Evolutionary conservation across 2,888 invertebrate species (phyloP), one percentile per base, ranked within the genome.

Genomic region (Caenorhabditis plicata): DNA sequence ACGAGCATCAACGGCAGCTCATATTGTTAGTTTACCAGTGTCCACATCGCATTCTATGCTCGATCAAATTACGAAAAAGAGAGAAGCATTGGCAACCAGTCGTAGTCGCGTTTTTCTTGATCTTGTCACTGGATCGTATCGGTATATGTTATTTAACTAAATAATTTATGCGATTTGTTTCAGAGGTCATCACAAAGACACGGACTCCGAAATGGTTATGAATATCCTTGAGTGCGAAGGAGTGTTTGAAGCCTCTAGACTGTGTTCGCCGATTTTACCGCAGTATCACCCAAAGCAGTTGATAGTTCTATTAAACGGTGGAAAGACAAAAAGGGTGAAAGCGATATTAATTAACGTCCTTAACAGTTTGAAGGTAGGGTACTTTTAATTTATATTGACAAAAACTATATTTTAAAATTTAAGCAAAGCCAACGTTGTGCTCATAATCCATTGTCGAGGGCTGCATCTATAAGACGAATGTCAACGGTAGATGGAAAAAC

Each of bases 251-350:
- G 95, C 96, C 0, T 92, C 94, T 4, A 87, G 94, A 62, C 90
- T 95, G 81, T 94, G 95, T 9, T 96, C 93, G 76, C 96, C 96
- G 0, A 94, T 96, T 35, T 84, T 98, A 56, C 98, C 98, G 0
- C 98, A 99, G 80, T 99, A 98, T 82, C 98, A 99, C 84, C 98
- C 98, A 0, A 95, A 95, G 80, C 96, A 96, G 80, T 85, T 99
- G 29, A 95, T 98, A 90, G 98, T 98, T 81, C 84, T 99, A 32
- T 85, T 99, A 25, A 96, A 96, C 84, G 95, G 94, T 47, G 98
- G 98, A 3, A 95, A 94, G 84, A 94, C 93, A 71, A 86, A 92
- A 77, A 91, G 96, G 88, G 98, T 98, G 0, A 95, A 96, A 82
- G 96, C 96, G 0, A 98, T 99, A 65, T 86, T 99, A 36, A 90